Percentiles rank a stretch among this genome's conserved stretches.
These are phyloP conservation scores for Sylvilagus bachmani DNA, from an alignment of 2,113 vertebrate genomes.

Conservation along the genomic window DNA sequence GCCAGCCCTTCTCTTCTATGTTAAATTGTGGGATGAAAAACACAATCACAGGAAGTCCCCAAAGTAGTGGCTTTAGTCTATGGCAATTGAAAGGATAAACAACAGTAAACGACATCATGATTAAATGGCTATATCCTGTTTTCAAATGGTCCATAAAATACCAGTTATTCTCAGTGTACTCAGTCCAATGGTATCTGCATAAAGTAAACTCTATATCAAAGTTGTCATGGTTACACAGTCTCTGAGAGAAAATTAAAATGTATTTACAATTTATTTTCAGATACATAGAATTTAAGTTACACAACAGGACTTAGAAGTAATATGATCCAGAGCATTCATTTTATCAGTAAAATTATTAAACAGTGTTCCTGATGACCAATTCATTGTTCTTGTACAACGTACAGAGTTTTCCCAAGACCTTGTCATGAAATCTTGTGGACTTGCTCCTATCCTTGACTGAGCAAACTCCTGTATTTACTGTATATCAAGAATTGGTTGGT, in stretches of 20 bases:
- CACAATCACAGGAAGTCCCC: too few species aligned
- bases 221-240: background rate
- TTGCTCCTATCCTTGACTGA: background rate
- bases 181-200: background rate
- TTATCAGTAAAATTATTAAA: background rate
- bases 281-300: background rate
- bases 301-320: background rate
- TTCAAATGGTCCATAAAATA: conserved; percentile 34
- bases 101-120: background rate
- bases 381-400: background rate
- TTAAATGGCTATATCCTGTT: background rate
- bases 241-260: background rate
- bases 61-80: too few species aligned
- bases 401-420: background rate
- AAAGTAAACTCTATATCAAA: background rate
- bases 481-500: background rate
- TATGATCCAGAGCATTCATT: background rate
- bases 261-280: background rate
- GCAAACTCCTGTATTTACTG: background rate
- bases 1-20: too few species aligned
- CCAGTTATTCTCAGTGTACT: background rate
- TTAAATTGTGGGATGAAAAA: too few species aligned
- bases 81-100: too few species aligned
- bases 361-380: background rate
- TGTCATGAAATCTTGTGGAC: background rate